Conservation (phyloP, 2,797 vertebrate genomes). For the Alfaro cultratus region DNA sequence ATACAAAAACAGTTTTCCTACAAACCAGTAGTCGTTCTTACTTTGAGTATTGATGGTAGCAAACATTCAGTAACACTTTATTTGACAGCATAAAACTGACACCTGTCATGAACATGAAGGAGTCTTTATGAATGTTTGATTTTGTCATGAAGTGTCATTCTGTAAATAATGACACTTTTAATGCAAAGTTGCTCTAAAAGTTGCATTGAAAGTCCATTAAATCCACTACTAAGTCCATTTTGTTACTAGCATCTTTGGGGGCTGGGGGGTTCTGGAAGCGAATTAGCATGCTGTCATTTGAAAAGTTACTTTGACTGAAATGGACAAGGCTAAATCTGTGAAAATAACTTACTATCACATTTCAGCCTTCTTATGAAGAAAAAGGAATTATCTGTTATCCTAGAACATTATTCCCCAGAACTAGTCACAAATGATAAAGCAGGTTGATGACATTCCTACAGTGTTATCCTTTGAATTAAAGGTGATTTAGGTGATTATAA, state of each 20-base stretch:
- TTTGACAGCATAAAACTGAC: too few relatives aligned
- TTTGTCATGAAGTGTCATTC: too few relatives aligned
- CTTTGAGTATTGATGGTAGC: background rate
- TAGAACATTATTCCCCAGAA: background rate
- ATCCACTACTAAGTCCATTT: background rate
- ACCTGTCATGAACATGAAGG: too few relatives aligned
- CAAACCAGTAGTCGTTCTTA: background rate
- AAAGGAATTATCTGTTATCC: background rate
- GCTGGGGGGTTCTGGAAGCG: background rate
- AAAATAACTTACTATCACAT: background rate
- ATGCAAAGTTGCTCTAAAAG: too few relatives aligned
- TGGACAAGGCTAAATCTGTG: background rate
- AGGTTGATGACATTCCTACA: constrained; percentile 10
- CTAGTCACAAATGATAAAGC: background rate
- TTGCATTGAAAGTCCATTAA: too few relatives aligned
- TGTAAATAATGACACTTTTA: too few relatives aligned
- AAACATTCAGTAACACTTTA: background rate
- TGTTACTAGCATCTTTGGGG: background rate
- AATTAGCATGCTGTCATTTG: background rate
- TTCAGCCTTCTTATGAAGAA: background rate
- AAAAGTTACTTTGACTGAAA: background rate
- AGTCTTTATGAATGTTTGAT: too few relatives aligned
- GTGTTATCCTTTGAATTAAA: constrained; percentile 12
- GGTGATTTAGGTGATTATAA: constrained; percentile 49
- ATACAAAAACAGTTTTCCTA: background rate